Percentiles rank a stretch among this genome's conserved stretches.
These are phyloP conservation scores for Hassar affinis DNA, from an alignment of 2,113 vertebrate species.

Conservation along the genomic window DNA sequence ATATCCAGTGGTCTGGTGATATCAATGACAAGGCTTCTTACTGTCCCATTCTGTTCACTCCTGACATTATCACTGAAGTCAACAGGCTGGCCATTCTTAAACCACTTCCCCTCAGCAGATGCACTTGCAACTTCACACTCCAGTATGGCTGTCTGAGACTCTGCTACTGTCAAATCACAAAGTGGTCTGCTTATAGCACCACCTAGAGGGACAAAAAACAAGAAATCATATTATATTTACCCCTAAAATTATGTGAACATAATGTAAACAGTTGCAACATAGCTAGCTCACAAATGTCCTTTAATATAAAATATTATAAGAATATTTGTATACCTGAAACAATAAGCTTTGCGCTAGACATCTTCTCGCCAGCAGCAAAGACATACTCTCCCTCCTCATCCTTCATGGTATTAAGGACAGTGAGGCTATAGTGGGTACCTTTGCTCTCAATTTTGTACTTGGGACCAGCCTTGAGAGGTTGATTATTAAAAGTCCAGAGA, in stretches of 20 bases:
- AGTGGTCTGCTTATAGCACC: conserved; percentile 93
- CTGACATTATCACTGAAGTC: conserved; percentile 75
- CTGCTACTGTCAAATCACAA: conserved; percentile 85
- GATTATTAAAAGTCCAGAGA: conserved; percentile 87
- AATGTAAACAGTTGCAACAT: neutral
- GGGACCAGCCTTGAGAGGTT: conserved; percentile 79
- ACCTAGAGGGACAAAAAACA: conserved; percentile 66
- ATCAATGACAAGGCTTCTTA: conserved; percentile 82
- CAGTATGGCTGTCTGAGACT: conserved; percentile 86
- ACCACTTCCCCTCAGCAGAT: conserved; percentile 84
- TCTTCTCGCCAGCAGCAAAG: conserved; percentile 92
- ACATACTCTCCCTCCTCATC: conserved; percentile 94
- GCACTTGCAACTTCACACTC: conserved; percentile 94
- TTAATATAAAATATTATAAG: neutral
- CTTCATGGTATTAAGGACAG: conserved; percentile 90
- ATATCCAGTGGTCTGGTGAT: conserved; percentile 82
- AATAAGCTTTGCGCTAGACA: conserved; percentile 82
- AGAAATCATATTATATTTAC: neutral
- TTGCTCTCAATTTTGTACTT: conserved; percentile 89
- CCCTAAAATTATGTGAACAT: neutral
- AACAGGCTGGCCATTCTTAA: conserved; percentile 81
- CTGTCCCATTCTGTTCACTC: conserved; percentile 76
- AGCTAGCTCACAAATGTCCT: neutral
- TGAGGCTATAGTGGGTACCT: conserved; percentile 83
- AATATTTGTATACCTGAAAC: conserved; percentile 82